Percentiles rank a stretch among this genome's conserved stretches.
Evolutionary conservation across 2,888 invertebrate genomes (phyloP).

Genomic region (Liopterus haemorrhoidalis): DNA sequence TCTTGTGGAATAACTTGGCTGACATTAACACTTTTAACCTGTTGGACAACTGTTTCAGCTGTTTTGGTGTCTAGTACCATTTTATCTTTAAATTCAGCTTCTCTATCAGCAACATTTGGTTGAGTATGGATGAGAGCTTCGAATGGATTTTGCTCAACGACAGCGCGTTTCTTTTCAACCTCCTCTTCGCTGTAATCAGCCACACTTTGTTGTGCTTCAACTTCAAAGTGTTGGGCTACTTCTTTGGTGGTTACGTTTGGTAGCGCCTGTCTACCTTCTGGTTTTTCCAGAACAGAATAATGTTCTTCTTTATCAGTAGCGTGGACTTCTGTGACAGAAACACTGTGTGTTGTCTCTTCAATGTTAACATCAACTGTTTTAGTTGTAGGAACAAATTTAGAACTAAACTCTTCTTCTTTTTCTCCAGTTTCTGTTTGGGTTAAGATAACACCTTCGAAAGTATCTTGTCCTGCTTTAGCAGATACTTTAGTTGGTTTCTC

Average conservation of each 20-base stretch:
- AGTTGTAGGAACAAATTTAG: slow-evolving; percentile 46
- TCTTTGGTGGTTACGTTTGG: slow-evolving; percentile 41
- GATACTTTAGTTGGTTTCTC: slow-evolving; percentile 34
- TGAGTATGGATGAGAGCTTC: slow-evolving; percentile 45
- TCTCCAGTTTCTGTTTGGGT: slow-evolving; percentile 45
- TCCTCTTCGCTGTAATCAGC: slow-evolving; percentile 34
- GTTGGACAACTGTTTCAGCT: slow-evolving; percentile 39
- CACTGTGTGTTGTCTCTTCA: slow-evolving; percentile 51
- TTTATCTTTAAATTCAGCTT: slow-evolving; percentile 41
- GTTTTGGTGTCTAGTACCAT: slow-evolving; percentile 39
- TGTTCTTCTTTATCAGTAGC: slow-evolving; percentile 45
- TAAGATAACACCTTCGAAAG: slow-evolving; percentile 43
- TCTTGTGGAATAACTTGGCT: slow-evolving; percentile 42
- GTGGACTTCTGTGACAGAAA: slow-evolving; percentile 54
- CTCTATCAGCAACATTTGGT: slow-evolving; percentile 47
- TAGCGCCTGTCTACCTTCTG: slow-evolving; percentile 36
- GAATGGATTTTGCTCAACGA: slow-evolving; percentile 43
- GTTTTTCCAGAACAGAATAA: slow-evolving; percentile 31
- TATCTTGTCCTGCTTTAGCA: slow-evolving; percentile 39
- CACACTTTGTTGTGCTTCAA: slow-evolving; percentile 35
- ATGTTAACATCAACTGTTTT: slow-evolving; percentile 51
- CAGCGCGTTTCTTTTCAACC: slow-evolving; percentile 32
- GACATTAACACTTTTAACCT: slow-evolving; percentile 39
- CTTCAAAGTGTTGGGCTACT: slow-evolving; percentile 41
- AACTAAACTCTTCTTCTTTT: slow-evolving; percentile 46